These are phyloP conservation scores for Egretta garzetta DNA, from an alignment of 2,113 vertebrate species.

Conservation along the genomic window DNA sequence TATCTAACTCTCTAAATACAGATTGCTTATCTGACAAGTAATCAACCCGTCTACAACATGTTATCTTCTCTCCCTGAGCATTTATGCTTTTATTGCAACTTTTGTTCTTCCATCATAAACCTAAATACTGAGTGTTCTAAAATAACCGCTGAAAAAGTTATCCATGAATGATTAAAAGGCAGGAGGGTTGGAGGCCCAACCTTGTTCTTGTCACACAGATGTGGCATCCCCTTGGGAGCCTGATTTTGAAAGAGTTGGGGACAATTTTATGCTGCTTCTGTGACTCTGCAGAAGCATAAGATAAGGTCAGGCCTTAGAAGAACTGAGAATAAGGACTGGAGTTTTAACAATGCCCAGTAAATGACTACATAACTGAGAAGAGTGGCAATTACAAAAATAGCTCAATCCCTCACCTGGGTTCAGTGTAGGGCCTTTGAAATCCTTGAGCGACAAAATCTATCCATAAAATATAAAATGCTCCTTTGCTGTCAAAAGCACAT, in stretches of 20 bases:
- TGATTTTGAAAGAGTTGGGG: not conserved
- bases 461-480: not conserved
- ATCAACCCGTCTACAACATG: not conserved
- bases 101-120: not conserved
- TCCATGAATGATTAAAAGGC: not conserved
- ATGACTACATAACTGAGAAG: not conserved
- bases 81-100: not conserved
- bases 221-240: not conserved
- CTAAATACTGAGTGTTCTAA: not conserved
- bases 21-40: not conserved
- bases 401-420: not conserved
- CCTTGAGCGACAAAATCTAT: not conserved
- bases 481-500: not conserved
- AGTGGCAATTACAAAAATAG: not conserved
- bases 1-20: slow-evolving; percentile 18
- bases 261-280: not conserved
- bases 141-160: not conserved
- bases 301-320: not conserved
- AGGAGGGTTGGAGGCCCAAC: not conserved
- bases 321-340: not conserved
- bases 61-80: not conserved
- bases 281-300: not conserved
- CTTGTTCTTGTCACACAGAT: not conserved
- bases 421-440: not conserved
- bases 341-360: not conserved